Conservation (phyloP, 2,888 invertebrate genomes). For the Smittia sp. region DNA sequence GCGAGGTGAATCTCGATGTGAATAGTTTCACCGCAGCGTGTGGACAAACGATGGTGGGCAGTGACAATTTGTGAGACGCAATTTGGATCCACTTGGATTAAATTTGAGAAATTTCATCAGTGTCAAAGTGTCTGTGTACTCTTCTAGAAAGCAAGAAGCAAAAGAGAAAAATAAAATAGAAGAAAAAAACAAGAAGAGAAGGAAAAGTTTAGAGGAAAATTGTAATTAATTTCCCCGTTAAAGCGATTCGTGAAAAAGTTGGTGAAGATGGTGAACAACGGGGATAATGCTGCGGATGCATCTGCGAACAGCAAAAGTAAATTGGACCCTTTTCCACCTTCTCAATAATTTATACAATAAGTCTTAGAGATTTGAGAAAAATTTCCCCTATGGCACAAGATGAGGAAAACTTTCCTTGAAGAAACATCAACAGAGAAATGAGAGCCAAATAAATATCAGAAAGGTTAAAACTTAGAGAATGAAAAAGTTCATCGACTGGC, state of each 20-base stretch:
- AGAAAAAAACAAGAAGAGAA: constrained; percentile 24
- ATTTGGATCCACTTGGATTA: neutral
- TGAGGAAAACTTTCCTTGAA: neutral
- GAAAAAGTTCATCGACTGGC: neutral
- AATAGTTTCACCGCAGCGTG: neutral
- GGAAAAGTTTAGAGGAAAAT: constrained; percentile 12
- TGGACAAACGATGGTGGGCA: neutral
- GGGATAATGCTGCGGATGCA: constrained; percentile 24
- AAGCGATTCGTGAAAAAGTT: neutral
- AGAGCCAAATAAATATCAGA: too few relatives aligned
- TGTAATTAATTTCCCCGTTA: neutral
- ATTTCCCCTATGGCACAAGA: neutral
- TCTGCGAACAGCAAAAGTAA: constrained; percentile 38
- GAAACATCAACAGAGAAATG: constrained; percentile 18
- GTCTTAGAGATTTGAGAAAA: neutral
- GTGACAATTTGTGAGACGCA: constrained; percentile 14
- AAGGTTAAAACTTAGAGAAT: too few relatives aligned
- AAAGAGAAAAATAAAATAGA: constrained; percentile 15
- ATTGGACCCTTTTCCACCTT: constrained; percentile 15
- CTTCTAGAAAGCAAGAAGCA: constrained; percentile 28
- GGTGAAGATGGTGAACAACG: neutral
- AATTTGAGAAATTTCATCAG: constrained; percentile 8
- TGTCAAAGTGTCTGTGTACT: constrained; percentile 37
- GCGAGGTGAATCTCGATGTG: neutral
- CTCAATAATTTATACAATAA: constrained; percentile 20